These are phyloP conservation scores for Erebia aethiops DNA, from an alignment of 2,888 invertebrate species.

Conservation along the genomic window DNA sequence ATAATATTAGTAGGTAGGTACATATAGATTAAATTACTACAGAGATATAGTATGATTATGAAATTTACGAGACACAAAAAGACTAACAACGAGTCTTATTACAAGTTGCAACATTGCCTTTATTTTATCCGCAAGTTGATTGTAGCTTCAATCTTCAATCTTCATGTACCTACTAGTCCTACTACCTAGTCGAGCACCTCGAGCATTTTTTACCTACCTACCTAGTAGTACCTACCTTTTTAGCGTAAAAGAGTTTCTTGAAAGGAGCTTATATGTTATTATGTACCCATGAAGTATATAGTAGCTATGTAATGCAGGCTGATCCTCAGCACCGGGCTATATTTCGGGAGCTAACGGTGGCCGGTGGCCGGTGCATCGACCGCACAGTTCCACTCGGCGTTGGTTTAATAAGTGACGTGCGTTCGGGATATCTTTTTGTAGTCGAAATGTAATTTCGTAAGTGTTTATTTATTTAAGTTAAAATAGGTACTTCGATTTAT, in stretches of 20 bases:
- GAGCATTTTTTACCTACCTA: background rate
- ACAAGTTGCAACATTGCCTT: too few relatives aligned
- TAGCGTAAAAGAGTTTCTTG: slow-evolving; percentile 1
- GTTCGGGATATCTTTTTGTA: slow-evolving; percentile 41
- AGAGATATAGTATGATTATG: too few relatives aligned
- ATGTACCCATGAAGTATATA: background rate
- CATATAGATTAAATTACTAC: too few relatives aligned
- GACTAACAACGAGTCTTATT: too few relatives aligned
- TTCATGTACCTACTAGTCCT: too few relatives aligned
- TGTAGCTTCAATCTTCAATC: too few relatives aligned
- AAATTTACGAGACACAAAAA: too few relatives aligned
- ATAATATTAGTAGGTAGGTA: too few relatives aligned
- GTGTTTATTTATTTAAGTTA: slow-evolving; percentile 20
- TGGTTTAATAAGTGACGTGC: slow-evolving; percentile 63
- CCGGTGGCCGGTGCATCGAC: slow-evolving; percentile 70
- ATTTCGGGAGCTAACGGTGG: slow-evolving; percentile 79
- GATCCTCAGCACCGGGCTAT: slow-evolving; percentile 53
- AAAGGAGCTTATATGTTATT: slow-evolving; percentile 1
- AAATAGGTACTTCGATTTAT: background rate
- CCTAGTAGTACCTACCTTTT: too few relatives aligned
- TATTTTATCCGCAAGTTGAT: too few relatives aligned
- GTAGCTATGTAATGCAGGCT: slow-evolving; percentile 5
- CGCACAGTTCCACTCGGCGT: slow-evolving; percentile 60
- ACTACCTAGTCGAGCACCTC: too few relatives aligned
- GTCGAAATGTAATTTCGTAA: slow-evolving; percentile 44